Percentiles rank a stretch among this genome's conserved stretches.
These are phyloP conservation scores for Centropus unirufus DNA, from an alignment of 2,113 vertebrate genomes.

Conservation along the genomic window DNA sequence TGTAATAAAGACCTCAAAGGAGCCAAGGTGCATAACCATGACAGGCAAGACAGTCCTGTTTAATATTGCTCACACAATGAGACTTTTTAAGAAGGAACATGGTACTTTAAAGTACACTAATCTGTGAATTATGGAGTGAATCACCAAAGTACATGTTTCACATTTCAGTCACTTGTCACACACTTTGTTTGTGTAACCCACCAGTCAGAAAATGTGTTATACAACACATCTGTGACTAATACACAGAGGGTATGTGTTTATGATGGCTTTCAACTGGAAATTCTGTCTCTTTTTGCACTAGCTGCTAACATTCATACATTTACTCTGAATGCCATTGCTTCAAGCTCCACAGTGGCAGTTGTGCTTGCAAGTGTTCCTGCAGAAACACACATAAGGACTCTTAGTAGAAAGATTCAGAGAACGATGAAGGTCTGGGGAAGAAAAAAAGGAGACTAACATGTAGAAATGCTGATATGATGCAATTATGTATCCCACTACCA, in stretches of 20 bases:
- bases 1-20: not conserved
- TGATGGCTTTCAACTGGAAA: conserved; percentile 6
- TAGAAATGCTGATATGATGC: not conserved
- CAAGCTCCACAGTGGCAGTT: not conserved
- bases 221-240: not conserved
- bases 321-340: not conserved
- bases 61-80: not conserved
- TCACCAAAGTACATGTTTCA: not conserved
- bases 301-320: not conserved
- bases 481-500: not conserved
- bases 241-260: not conserved
- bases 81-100: not conserved
- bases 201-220: not conserved
- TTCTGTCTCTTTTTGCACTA: not conserved
- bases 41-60: not conserved
- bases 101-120: not conserved
- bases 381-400: not conserved
- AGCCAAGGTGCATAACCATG: not conserved
- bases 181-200: not conserved
- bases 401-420: not conserved
- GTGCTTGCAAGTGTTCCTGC: not conserved
- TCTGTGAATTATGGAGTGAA: not conserved
- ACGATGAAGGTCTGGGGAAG: not conserved
- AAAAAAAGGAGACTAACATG: not conserved
- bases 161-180: conserved; percentile 12